Evolutionary conservation across 2,888 invertebrate genomes (phyloP).

Genomic region (Nudaria mundana): DNA sequence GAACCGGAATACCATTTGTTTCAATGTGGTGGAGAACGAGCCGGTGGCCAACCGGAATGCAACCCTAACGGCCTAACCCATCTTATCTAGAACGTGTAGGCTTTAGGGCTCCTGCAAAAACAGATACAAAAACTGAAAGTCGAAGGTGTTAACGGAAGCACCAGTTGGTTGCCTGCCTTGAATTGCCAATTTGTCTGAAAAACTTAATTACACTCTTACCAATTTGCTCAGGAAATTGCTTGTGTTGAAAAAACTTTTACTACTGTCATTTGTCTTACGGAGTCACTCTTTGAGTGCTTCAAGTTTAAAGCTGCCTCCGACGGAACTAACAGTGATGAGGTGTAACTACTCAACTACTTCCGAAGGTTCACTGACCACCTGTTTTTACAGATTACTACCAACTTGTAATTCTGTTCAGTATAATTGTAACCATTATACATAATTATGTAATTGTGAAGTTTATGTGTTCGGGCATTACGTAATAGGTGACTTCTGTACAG

Average conservation of each 20-base stretch:
- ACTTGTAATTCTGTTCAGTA: too few relatives aligned
- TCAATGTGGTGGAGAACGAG: too few relatives aligned
- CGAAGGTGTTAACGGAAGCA: constrained; percentile 60
- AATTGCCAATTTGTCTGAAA: constrained; percentile 65
- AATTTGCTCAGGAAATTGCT: constrained; percentile 62
- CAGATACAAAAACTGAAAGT: constrained; percentile 39
- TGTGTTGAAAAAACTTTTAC: constrained; percentile 43
- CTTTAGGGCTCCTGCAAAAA: constrained; percentile 25
- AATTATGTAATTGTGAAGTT: too few relatives aligned
- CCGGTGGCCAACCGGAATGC: too few relatives aligned
- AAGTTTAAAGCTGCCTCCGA: background rate
- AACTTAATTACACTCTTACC: constrained; percentile 68
- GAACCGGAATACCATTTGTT: too few relatives aligned
- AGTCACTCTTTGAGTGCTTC: too few relatives aligned
- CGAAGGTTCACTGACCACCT: constrained; percentile 4
- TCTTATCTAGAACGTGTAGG: too few relatives aligned
- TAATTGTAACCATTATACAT: too few relatives aligned
- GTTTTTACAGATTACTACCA: background rate
- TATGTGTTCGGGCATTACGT: too few relatives aligned
- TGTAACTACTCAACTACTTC: background rate
- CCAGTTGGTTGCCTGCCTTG: constrained; percentile 71
- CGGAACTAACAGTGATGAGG: constrained; percentile 1
- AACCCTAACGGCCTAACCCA: too few relatives aligned
- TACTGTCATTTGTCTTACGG: constrained; percentile 10
- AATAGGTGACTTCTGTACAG: too few relatives aligned